phyloP scores from a whole-genome alignment of 2,113 vertebrate genomes.

The Motacilla alba region DNA sequence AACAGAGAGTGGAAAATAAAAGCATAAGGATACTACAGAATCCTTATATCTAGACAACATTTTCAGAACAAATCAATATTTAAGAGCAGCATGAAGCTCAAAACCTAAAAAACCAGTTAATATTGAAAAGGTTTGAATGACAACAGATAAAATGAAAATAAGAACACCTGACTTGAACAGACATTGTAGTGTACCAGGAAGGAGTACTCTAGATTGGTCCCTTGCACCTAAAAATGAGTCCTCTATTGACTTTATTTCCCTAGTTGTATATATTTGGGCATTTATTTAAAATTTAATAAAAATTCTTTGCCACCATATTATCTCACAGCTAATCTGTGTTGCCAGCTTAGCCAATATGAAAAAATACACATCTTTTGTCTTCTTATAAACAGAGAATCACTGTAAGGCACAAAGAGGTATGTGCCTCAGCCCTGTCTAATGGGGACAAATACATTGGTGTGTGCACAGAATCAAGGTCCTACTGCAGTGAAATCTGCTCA shows the following conservation, averaged over 20 bases:
- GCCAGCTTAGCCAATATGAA: neutral
- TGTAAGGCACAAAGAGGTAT: constrained; percentile 36
- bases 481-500: neutral
- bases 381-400: constrained; percentile 21
- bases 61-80: constrained; percentile 34
- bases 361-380: constrained; percentile 21
- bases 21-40: constrained; percentile 61
- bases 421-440: constrained; percentile 32
- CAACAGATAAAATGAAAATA: constrained; percentile 47
- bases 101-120: neutral
- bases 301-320: constrained; percentile 34
- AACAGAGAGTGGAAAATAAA: constrained; percentile 54
- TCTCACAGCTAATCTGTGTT: constrained; percentile 11
- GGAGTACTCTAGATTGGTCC: neutral
- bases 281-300: neutral
- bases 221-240: neutral
- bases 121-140: neutral
- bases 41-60: neutral
- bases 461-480: constrained; percentile 24
- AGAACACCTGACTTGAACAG: constrained; percentile 44
- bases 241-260: neutral
- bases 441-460: constrained; percentile 40
- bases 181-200: neutral
- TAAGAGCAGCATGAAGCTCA: constrained; percentile 33
- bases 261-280: neutral